These are phyloP conservation scores for Cephus pulcher DNA, from an alignment of 2,888 invertebrate species.

Conservation along the genomic window DNA sequence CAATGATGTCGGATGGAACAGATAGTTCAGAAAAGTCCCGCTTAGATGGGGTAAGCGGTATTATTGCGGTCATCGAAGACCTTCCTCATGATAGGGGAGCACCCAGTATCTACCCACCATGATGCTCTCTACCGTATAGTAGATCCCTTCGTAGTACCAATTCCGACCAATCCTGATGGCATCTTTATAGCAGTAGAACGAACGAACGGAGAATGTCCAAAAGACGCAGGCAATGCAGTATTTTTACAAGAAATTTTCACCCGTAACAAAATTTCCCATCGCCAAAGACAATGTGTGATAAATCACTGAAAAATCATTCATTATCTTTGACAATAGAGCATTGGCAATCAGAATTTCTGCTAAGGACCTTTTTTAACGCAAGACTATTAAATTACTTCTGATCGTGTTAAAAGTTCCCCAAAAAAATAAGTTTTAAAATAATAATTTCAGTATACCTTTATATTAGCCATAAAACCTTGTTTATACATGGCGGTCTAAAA, in stretches of 20 bases:
- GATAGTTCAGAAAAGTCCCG: slow-evolving; percentile 45
- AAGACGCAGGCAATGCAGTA: neutral
- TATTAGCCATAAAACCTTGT: no score
- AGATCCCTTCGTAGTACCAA: slow-evolving; percentile 9
- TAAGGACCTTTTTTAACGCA: neutral
- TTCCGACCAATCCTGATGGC: slow-evolving; percentile 20
- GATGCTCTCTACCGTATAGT: slow-evolving; percentile 1
- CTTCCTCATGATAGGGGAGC: neutral
- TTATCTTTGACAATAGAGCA: no score
- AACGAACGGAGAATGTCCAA: neutral
- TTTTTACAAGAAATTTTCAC: no score
- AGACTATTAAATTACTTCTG: neutral
- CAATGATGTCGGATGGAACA: slow-evolving; percentile 41
- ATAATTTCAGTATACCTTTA: neutral
- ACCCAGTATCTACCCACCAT: neutral
- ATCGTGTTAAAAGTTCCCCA: neutral
- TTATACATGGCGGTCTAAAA: no score
- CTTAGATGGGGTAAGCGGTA: slow-evolving; percentile 44
- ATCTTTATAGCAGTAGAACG: slow-evolving; percentile 15
- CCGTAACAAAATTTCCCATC: no score
- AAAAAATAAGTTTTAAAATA: neutral
- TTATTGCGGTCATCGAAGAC: slow-evolving; percentile 42
- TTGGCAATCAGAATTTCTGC: no score
- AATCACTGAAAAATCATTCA: no score
- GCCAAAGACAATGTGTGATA: no score